Conservation (phyloP, 2,888 invertebrate genomes). For the Tortricodes alternella region DNA sequence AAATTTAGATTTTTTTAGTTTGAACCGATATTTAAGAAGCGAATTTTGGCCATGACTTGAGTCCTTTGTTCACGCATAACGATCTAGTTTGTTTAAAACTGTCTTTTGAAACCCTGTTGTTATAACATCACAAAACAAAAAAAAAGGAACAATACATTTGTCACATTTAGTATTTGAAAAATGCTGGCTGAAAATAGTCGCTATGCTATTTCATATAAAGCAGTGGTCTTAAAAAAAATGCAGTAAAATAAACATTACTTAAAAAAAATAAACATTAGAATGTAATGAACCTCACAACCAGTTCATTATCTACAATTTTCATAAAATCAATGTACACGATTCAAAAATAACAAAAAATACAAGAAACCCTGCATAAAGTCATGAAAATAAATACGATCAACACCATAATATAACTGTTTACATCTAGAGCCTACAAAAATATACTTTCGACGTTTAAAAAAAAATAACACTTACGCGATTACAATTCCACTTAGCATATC, state of each 20-base stretch:
- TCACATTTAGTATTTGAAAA: no score
- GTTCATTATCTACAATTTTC: background rate
- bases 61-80: no score
- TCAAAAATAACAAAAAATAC: constrained; percentile 31
- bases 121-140: constrained; percentile 17
- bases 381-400: constrained; percentile 35
- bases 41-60: no score
- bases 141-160: background rate
- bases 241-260: background rate
- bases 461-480: constrained; percentile 40
- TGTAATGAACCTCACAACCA: constrained; percentile 12
- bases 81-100: no score
- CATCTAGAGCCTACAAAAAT: constrained; percentile 47
- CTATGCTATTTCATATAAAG: background rate
- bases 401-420: constrained; percentile 41
- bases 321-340: constrained; percentile 7
- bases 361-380: constrained; percentile 33
- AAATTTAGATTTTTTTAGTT: no score
- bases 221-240: background rate
- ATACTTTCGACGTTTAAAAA: constrained; percentile 43
- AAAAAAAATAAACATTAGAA: constrained; percentile 10
- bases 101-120: constrained; percentile 13
- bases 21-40: no score
- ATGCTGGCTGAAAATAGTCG: background rate
- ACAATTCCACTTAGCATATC: constrained; percentile 23